Conservation (phyloP, 2,797 vertebrate species). For the Hephaestus fuliginosus region DNA sequence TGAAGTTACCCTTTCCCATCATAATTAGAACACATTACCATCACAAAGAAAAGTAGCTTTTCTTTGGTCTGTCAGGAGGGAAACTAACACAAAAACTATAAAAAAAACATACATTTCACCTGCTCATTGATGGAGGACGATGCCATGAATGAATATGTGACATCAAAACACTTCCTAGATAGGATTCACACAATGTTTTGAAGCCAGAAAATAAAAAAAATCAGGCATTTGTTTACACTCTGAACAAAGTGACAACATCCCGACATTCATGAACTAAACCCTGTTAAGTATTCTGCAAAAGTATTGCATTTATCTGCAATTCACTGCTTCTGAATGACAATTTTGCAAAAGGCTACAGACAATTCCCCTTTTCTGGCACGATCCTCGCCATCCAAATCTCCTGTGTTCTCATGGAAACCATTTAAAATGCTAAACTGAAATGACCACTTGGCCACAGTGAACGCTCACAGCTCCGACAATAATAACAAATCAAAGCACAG, state of each 20-base stretch:
- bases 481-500: constrained; percentile 31
- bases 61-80: constrained; percentile 24
- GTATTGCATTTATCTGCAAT: neutral
- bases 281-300: neutral
- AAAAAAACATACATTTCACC: neutral
- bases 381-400: constrained; percentile 11
- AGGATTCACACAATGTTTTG: neutral
- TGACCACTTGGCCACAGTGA: constrained; percentile 25
- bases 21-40: constrained; percentile 56
- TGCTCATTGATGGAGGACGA: neutral
- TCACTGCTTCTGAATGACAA: neutral
- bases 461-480: constrained; percentile 25
- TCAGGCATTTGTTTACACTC: neutral
- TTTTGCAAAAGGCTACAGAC: constrained; percentile 19
- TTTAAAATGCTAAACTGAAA: constrained; percentile 48
- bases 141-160: neutral
- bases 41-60: constrained; percentile 29
- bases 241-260: neutral
- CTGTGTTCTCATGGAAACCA: constrained; percentile 68
- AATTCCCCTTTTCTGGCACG: constrained; percentile 9
- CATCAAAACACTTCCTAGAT: constrained; percentile 3
- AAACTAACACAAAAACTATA: constrained; percentile 10
- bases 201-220: neutral
- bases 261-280: neutral
- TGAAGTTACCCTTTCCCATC: constrained; percentile 23